phyloP scores from a whole-genome alignment of 2,113 vertebrate genomes.

The Xerus inauris region DNA sequence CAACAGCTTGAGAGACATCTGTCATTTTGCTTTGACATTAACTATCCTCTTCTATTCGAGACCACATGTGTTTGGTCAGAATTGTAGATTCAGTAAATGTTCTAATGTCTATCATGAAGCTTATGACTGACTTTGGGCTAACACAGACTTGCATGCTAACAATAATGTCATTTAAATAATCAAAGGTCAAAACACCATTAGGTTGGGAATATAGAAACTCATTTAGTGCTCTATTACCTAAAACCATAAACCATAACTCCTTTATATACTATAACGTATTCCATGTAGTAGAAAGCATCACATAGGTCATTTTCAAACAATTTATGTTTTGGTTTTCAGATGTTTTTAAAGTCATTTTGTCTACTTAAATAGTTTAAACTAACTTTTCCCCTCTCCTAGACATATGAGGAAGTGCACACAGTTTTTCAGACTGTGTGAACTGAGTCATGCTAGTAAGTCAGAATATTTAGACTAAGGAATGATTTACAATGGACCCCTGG shows the following conservation, averaged over 20 bases:
- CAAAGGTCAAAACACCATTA: background rate
- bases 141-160: background rate
- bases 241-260: background rate
- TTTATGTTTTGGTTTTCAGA: background rate
- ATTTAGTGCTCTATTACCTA: background rate
- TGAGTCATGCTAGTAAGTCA: background rate
- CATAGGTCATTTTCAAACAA: background rate
- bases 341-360: background rate
- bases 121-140: background rate
- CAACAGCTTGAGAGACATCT: slow-evolving; percentile 52
- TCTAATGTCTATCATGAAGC: background rate
- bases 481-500: background rate
- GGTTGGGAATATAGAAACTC: background rate
- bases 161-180: background rate
- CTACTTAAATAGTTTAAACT: no score
- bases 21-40: slow-evolving; percentile 59
- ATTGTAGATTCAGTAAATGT: slow-evolving; percentile 11
- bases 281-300: background rate
- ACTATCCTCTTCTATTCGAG: slow-evolving; percentile 60
- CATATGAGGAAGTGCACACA: background rate
- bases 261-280: slow-evolving; percentile 20
- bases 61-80: slow-evolving; percentile 1
- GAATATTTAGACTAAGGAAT: background rate
- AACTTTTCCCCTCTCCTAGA: background rate
- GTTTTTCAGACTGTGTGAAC: background rate